Evolutionary conservation across 1,140 invertebrate genomes (phyloP).

Genomic region (Zaprionus camerounensis): DNA sequence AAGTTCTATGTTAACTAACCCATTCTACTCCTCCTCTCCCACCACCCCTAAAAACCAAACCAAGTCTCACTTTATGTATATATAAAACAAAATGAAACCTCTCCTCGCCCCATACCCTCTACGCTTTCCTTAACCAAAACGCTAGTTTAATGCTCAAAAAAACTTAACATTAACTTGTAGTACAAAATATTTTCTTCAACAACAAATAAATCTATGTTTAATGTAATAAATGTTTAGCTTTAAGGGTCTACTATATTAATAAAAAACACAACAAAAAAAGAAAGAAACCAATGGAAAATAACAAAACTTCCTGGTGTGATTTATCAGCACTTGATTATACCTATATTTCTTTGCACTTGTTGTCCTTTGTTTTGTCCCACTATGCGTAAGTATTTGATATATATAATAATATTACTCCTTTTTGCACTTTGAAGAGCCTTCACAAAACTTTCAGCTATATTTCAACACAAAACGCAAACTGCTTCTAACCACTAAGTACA

Average conservation of each 20-base stretch:
- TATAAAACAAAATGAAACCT: conserved; percentile 49
- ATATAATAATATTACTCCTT: conserved; percentile 1
- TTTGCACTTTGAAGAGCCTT: conserved; percentile 1
- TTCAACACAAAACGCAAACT: conserved; percentile 55
- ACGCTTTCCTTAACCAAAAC: conserved; percentile 76
- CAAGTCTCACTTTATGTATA: conserved; percentile 35
- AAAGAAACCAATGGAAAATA: conserved; percentile 41
- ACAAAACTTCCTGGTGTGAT: conserved; percentile 31
- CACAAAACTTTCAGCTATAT: conserved; percentile 37
- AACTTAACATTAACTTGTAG: conserved; percentile 69
- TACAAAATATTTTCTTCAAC: conserved; percentile 65
- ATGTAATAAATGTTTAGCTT: conserved; percentile 66
- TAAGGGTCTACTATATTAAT: conserved; percentile 52
- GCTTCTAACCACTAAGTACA: conserved; percentile 48
- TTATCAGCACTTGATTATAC: conserved; percentile 37
- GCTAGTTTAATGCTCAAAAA: conserved; percentile 65
- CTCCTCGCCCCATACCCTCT: conserved; percentile 7
- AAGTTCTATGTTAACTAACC: conserved; percentile 45
- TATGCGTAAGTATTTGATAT: conserved; percentile 56
- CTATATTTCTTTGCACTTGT: conserved; percentile 21
- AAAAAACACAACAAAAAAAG: conserved; percentile 29
- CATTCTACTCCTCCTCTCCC: neutral
- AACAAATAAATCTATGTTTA: conserved; percentile 56
- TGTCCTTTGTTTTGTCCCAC: conserved; percentile 15
- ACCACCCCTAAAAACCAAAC: conserved; percentile 24